Base-by-base conservation (phyloP, 2,113 vertebrate genomes). In the Hippotragus niger region DNA sequence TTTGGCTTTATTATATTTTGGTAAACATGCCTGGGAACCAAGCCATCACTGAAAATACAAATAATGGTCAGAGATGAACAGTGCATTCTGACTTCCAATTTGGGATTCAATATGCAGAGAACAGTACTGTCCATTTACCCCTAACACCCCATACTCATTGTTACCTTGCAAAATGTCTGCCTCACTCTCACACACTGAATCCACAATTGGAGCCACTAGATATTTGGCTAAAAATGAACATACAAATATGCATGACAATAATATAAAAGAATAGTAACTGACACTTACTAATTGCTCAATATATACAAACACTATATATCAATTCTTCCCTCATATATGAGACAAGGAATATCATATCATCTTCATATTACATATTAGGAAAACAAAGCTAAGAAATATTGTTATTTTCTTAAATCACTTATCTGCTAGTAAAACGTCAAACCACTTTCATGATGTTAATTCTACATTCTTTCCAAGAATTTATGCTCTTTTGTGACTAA, bases 1-100 rank as follows among this genome's bases (percentile, higher is more conserved):
- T 92, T 80, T 45, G 82, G 52, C 15, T 91, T 84, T 58, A 21
- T 53, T 88, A 27, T 87, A 67, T 52, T 92, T 96, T 60, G 55
- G 43, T 92, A 85, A 80, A 76, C 40, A 83, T 91, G 10, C 36
- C 94, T 96, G 33, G 71, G 92, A 93, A 95, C 3, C 2, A 84
- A 57, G 89, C 52, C 67, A 90, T 64, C 36, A 93, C 14, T 23
- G 19, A 91, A 91, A 90, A 88, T 74, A 93, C 23, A 88, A 90
- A 58, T 31, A 83, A 88, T 50, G 8, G 11, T 92, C 57, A 88
- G 74, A 88, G 87, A 90, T 50, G 85, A 84, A 86, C 23, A 36
- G 21, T n/a, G 25, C 25, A 76, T 88, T 85, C n/a, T 84, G 27
- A 67, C 31, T 88, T 83, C 17, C 25, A 74, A 17, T 36, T 45